Percentiles rank a stretch among this genome's conserved stretches.
phyloP scores from a whole-genome alignment of 2,113 vertebrate species.

The Heptranchias perlo region DNA sequence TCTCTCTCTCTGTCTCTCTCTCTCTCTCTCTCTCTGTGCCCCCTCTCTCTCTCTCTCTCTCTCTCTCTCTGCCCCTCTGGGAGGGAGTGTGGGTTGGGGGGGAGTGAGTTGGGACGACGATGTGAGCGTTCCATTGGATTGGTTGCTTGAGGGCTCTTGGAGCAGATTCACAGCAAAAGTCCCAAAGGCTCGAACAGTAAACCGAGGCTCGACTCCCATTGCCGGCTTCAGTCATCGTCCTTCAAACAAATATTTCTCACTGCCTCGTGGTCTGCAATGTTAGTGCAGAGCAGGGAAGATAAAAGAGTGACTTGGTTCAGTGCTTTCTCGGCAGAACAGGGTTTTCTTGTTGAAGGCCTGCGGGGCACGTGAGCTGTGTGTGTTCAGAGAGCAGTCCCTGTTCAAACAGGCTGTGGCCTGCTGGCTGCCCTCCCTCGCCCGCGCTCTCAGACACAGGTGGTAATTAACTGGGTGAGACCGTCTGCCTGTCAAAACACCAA shows the following conservation, averaged over 20 bases:
- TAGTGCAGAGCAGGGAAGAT: not conserved
- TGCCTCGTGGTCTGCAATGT: not conserved
- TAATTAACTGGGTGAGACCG: not conserved
- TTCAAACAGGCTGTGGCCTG: not conserved
- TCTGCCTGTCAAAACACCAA: not conserved
- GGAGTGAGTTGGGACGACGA: not conserved
- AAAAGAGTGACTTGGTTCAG: not conserved
- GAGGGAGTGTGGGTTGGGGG: not conserved
- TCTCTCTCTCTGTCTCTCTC: no score
- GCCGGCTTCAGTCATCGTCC: no score
- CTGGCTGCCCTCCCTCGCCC: not conserved
- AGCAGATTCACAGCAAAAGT: not conserved
- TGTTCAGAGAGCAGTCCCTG: not conserved
- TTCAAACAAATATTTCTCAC: conserved; percentile 4
- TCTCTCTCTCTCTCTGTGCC: no score
- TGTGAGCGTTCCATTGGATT: not conserved
- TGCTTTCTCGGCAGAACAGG: not conserved
- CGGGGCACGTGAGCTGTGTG: not conserved
- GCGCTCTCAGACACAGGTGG: not conserved
- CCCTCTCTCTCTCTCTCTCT: no score
- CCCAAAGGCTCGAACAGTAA: not conserved
- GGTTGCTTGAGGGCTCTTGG: not conserved
- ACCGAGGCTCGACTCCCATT: no score
- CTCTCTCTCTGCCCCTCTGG: not conserved
- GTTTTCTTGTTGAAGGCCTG: not conserved